These are phyloP conservation scores for Bos taurus DNA, from an alignment of 2,113 vertebrate genomes.

Conservation along the genomic window DNA sequence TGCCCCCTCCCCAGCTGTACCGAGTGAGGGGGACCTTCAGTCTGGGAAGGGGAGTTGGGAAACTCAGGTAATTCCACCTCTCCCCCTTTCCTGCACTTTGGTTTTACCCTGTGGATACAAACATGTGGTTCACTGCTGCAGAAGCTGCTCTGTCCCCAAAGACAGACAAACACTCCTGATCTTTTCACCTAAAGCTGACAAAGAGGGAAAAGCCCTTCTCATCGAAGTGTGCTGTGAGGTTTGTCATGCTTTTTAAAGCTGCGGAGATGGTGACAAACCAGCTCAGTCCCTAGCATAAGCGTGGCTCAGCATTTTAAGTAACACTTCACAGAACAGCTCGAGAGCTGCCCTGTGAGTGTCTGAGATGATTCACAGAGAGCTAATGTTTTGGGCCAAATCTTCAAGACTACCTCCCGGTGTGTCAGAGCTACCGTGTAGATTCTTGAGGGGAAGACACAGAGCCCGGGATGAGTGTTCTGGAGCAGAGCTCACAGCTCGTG, in stretches of 20 bases:
- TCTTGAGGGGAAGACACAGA: neutral
- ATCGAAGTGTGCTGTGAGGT: fast-evolving
- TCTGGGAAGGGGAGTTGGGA: neutral
- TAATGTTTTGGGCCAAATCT: neutral
- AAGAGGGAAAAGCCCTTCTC: neutral
- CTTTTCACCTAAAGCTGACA: neutral
- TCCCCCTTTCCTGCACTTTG: neutral
- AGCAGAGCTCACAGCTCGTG: neutral
- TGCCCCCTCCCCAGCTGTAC: neutral
- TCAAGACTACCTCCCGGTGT: fast-evolving
- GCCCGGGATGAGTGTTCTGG: neutral
- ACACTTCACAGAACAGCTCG: neutral
- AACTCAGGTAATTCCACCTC: neutral
- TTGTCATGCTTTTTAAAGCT: neutral
- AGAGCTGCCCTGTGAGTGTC: neutral
- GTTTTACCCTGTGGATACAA: no score
- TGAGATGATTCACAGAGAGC: neutral
- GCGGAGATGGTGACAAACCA: fast-evolving
- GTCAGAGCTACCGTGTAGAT: neutral
- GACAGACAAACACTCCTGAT: no score
- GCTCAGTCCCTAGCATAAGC: neutral
- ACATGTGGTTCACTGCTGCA: neutral
- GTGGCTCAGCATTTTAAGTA: neutral
- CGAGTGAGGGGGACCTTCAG: neutral
- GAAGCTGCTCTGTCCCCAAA: fast-evolving